Conservation (phyloP, 2,797 vertebrate species). For the Chiroxiphia lanceolata region DNA sequence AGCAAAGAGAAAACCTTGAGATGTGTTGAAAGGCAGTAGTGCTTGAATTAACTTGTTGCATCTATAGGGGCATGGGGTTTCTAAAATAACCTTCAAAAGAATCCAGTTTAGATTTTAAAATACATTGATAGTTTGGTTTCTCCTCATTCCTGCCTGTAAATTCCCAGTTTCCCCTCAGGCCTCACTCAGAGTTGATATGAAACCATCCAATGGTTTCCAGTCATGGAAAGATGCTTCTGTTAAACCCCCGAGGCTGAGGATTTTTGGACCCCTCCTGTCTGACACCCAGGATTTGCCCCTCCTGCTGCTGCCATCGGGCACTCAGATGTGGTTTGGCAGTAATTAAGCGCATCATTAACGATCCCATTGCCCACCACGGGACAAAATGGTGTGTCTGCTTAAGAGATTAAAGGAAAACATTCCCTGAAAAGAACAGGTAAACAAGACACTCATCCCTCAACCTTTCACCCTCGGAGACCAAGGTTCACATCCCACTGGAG, state of each 20-base stretch:
- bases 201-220: background rate
- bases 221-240: background rate
- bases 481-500: constrained; percentile 15
- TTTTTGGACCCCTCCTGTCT: background rate
- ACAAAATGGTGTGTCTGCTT: constrained; percentile 22
- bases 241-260: background rate
- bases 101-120: background rate
- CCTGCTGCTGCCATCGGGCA: background rate
- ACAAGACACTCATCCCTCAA: constrained; percentile 33
- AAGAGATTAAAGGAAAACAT: constrained; percentile 43
- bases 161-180: background rate
- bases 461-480: constrained; percentile 21
- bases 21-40: background rate
- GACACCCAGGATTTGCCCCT: background rate
- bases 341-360: background rate
- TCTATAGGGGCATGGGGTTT: rapidly evolving
- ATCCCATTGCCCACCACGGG: background rate
- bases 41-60: background rate
- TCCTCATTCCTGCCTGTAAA: background rate
- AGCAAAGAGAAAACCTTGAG: background rate
- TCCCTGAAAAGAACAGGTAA: constrained; percentile 41
- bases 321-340: background rate
- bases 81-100: background rate
- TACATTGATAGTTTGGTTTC: background rate
- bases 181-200: background rate